A percentile compares a stretch with the other conserved stretches of the same genome.
These are phyloP conservation scores for Muricea muricata DNA, from an alignment of 92 coral and sea anemone species.

Conservation along the genomic window DNA sequence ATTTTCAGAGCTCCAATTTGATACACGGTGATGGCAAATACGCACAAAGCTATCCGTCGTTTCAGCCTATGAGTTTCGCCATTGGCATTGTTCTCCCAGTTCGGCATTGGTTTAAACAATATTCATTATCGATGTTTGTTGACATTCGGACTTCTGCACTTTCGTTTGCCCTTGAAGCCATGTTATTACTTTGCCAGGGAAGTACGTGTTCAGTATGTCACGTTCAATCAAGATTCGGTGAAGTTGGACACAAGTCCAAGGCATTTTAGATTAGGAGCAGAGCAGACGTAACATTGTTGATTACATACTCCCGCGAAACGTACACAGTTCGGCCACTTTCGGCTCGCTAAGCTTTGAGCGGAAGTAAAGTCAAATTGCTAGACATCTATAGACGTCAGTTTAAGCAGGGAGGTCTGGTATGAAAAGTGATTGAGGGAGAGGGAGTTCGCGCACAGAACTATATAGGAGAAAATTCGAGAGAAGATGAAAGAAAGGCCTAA, in stretches of 20 bases:
- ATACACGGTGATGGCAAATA: slow-evolving; percentile 34
- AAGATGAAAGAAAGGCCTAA: too few species aligned
- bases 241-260: slow-evolving; percentile 68
- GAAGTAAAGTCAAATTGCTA: slow-evolving; percentile 23
- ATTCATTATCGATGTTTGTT: slow-evolving; percentile 64
- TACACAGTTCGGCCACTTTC: neutral
- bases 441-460: neutral
- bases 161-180: slow-evolving; percentile 59
- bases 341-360: neutral
- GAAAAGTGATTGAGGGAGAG: slow-evolving; percentile 7
- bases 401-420: neutral
- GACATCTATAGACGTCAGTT: too few species aligned
- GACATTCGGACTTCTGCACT: slow-evolving; percentile 53
- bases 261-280: slow-evolving; percentile 37
- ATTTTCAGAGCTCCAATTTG: slow-evolving; percentile 25
- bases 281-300: neutral
- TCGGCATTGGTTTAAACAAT: slow-evolving; percentile 52
- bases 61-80: slow-evolving; percentile 43
- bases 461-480: too few species aligned
- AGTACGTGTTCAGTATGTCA: slow-evolving; percentile 56
- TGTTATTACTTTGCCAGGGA: slow-evolving; percentile 63
- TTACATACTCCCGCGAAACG: neutral
- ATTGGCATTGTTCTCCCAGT: slow-evolving; percentile 56
- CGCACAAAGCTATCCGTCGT: slow-evolving; percentile 32
- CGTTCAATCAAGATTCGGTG: slow-evolving; percentile 66